phyloP scores from a whole-genome alignment of 2,888 invertebrate species.

The Ellobium chinense region DNA sequence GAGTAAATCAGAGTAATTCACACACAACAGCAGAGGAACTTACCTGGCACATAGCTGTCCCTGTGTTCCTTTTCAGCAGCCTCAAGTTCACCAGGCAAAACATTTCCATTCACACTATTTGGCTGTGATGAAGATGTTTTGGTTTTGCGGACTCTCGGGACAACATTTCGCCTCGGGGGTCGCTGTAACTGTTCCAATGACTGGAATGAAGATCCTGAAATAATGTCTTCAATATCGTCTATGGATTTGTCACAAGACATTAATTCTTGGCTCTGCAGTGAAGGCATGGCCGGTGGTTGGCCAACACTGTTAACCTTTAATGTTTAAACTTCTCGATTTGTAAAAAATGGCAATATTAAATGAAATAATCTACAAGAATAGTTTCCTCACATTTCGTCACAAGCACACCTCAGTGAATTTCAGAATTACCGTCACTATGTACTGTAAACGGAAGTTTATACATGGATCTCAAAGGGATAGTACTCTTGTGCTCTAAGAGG shows the following conservation, averaged over 20 bases:
- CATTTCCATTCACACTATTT: conserved; percentile 24
- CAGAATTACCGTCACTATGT: too few relatives aligned
- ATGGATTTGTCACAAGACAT: conserved; percentile 51
- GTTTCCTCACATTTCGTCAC: too few relatives aligned
- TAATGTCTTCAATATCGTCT: conserved; percentile 73
- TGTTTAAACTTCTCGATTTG: too few relatives aligned
- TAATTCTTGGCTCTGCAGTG: not conserved
- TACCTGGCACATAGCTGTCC: conserved; percentile 81
- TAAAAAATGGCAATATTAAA: too few relatives aligned
- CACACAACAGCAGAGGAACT: too few relatives aligned
- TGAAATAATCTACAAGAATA: too few relatives aligned
- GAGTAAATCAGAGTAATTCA: too few relatives aligned
- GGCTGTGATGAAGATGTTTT: conserved; percentile 19
- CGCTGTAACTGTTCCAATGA: conserved; percentile 54
- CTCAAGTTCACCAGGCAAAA: conserved; percentile 5
- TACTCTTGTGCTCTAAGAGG: too few relatives aligned
- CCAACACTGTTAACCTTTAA: too few relatives aligned
- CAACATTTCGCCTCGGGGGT: conserved; percentile 54
- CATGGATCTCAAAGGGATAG: too few relatives aligned
- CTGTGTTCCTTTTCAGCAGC: conserved; percentile 51
- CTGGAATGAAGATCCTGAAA: conserved; percentile 55
- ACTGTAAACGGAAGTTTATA: too few relatives aligned
- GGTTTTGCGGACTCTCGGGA: conserved; percentile 59
- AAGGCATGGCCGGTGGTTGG: conserved; percentile 27
- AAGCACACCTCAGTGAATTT: too few relatives aligned